Conservation (phyloP, 2,888 invertebrate species). For the Habroteleia sp. region DNA sequence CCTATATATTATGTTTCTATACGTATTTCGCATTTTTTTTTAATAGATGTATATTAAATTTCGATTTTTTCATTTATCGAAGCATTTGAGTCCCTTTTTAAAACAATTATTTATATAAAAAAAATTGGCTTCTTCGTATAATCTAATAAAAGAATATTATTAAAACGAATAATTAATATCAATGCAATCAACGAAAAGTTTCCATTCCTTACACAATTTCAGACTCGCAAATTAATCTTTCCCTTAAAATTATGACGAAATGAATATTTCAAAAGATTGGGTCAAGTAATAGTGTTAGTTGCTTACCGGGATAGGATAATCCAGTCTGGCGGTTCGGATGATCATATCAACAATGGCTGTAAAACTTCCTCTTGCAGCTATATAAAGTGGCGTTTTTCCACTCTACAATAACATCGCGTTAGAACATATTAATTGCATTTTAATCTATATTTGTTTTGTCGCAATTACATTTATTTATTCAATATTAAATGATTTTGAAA, state of each 20-base stretch:
- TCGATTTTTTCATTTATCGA: no score
- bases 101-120: no score
- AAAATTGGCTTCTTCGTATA: no score
- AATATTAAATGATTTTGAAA: neutral
- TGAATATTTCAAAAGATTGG: constrained; percentile 30
- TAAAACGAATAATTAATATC: no score
- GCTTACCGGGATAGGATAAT: constrained; percentile 84
- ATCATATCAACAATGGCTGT: constrained; percentile 92
- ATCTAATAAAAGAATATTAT: no score
- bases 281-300: constrained; percentile 26
- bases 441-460: no score
- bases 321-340: constrained; percentile 88
- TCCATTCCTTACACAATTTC: constrained; percentile 26
- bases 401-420: constrained; percentile 80
- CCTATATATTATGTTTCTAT: no score
- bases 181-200: no score
- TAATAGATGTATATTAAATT: no score
- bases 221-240: constrained; percentile 13
- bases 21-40: no score
- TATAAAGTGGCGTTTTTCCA: constrained; percentile 87
- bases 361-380: constrained; percentile 91
- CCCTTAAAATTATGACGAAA: constrained; percentile 28
- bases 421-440: constrained; percentile 13
- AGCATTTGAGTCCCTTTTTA: no score
- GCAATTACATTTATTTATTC: neutral